Evolutionary conservation across 92 coral and sea anemone species (phyloP).

Genomic region (Paramuricea clavata): DNA sequence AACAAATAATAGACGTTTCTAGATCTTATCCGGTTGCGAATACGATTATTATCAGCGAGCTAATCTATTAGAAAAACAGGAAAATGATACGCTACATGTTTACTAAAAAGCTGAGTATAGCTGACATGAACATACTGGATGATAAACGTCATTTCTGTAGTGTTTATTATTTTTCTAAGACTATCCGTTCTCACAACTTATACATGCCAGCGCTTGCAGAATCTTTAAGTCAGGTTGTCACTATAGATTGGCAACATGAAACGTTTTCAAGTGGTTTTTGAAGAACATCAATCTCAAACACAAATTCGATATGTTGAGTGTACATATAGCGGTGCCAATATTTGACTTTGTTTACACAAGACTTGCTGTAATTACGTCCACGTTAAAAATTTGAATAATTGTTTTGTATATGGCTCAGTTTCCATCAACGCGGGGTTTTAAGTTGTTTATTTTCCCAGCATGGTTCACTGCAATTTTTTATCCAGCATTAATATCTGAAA

Average conservation of each 20-base stretch:
- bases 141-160: neutral
- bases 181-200: neutral
- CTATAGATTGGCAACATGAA: neutral
- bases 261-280: neutral
- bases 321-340: neutral
- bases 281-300: neutral
- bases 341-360: slow-evolving; percentile 30
- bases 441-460: neutral
- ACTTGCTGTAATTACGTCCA: slow-evolving; percentile 18
- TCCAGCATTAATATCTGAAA: neutral
- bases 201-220: neutral
- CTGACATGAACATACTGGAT: neutral
- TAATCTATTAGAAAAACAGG: neutral
- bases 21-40: slow-evolving; percentile 8
- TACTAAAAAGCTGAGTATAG: slow-evolving; percentile 2
- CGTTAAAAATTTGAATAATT: slow-evolving; percentile 20
- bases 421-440: neutral
- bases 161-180: no score
- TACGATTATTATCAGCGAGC: slow-evolving; percentile 3
- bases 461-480: neutral
- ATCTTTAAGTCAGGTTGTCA: neutral
- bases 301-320: neutral
- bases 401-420: neutral
- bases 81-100: slow-evolving; percentile 6
- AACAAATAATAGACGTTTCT: slow-evolving; percentile 2